Conservation (phyloP, 2,797 vertebrate genomes). For the Hydrophis major region DNA sequence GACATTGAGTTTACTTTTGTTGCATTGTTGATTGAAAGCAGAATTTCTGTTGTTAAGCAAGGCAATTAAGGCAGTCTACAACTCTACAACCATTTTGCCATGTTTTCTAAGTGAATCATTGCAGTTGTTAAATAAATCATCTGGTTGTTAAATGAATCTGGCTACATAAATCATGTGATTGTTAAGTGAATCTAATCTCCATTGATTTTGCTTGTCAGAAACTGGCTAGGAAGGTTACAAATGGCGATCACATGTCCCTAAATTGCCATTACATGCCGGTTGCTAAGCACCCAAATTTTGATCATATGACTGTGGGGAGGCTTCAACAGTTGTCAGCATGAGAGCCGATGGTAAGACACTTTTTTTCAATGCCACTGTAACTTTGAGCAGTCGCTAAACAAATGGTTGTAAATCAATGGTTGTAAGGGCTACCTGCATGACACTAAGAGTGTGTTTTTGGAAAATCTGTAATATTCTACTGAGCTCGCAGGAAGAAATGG, state of each 20-base stretch:
- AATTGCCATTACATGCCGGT: neutral
- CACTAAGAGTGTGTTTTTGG: neutral
- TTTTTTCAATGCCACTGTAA: neutral
- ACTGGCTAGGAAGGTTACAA: neutral
- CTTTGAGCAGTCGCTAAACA: neutral
- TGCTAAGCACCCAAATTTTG: neutral
- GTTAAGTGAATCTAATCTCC: neutral
- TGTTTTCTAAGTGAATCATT: neutral
- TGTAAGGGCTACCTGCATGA: neutral
- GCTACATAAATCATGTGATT: neutral
- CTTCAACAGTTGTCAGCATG: neutral
- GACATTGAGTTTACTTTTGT: neutral
- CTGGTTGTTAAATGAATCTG: neutral
- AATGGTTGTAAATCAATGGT: neutral
- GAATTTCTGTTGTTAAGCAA: neutral
- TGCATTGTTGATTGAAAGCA: neutral
- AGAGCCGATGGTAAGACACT: neutral
- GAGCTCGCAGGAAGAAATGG: neutral
- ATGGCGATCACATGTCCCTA: neutral
- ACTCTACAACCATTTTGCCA: neutral
- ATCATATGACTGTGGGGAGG: neutral
- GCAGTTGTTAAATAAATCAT: neutral
- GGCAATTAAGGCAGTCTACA: neutral
- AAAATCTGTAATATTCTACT: conserved; percentile 18
- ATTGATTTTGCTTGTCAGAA: neutral